These are phyloP conservation scores for Burhinus bistriatus DNA, from an alignment of 2,113 vertebrate genomes.

Conservation along the genomic window DNA sequence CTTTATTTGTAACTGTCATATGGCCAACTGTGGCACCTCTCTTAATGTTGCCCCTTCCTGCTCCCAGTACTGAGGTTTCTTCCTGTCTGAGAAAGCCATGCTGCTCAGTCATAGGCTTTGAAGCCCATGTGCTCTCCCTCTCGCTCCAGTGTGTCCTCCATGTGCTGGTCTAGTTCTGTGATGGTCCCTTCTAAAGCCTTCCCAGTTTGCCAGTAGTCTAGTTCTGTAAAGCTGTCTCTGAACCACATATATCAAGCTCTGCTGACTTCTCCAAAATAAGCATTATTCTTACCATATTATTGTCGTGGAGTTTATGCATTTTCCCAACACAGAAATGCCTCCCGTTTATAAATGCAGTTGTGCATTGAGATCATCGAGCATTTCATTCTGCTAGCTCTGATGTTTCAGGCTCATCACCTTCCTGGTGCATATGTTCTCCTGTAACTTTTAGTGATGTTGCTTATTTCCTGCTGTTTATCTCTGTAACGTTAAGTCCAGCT, in stretches of 20 bases:
- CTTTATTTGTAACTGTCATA: neutral
- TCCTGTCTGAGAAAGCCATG: neutral
- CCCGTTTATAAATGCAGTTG: neutral
- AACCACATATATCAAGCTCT: neutral
- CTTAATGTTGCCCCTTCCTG: neutral
- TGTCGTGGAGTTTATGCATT: neutral
- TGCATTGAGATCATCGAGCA: neutral
- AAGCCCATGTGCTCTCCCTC: neutral
- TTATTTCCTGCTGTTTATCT: neutral
- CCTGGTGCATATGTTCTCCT: neutral
- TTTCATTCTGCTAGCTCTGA: neutral
- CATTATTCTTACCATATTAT: neutral
- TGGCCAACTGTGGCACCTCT: neutral
- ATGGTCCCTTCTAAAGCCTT: slow-evolving; percentile 76
- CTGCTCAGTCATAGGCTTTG: neutral
- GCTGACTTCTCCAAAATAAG: neutral
- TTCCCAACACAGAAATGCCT: slow-evolving; percentile 10
- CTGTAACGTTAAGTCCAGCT: neutral
- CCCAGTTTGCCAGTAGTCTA: neutral
- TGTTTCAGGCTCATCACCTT: neutral
- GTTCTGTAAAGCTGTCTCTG: slow-evolving; percentile 11
- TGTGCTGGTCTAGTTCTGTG: slow-evolving; percentile 77
- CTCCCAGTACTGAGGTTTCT: slow-evolving; percentile 7
- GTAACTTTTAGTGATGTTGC: neutral
- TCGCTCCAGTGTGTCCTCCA: slow-evolving; percentile 11